Percentiles rank a stretch among this genome's conserved stretches.
Evolutionary conservation across 2,797 vertebrate genomes (phyloP).

Genomic region (Merluccius polli): DNA sequence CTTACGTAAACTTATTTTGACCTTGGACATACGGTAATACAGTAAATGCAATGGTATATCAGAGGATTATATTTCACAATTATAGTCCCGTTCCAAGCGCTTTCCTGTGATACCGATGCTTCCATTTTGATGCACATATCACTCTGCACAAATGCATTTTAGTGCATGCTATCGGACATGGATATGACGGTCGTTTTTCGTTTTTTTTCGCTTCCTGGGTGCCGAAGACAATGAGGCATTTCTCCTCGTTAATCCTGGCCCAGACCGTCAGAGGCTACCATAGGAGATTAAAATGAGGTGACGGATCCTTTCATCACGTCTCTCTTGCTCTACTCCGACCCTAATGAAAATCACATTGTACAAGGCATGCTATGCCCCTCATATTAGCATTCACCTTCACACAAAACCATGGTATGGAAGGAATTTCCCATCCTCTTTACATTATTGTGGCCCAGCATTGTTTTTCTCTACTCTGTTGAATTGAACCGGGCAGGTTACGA

Average conservation of each 20-base stretch:
- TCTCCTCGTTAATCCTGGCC: constrained; percentile 51
- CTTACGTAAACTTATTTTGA: neutral
- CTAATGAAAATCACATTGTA: constrained; percentile 57
- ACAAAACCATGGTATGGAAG: neutral
- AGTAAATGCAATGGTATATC: neutral
- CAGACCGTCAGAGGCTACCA: constrained; percentile 27
- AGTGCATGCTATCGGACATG: constrained; percentile 22
- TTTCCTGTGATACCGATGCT: neutral
- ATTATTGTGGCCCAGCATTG: neutral
- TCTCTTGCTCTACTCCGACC: constrained; percentile 37
- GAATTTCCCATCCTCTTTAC: neutral
- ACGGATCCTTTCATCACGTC: constrained; percentile 72
- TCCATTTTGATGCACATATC: constrained; percentile 25
- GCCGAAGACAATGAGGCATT: constrained; percentile 52
- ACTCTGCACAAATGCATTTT: constrained; percentile 58
- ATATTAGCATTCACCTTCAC: constrained; percentile 62
- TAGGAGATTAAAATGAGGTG: constrained; percentile 65
- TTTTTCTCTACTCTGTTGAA: neutral
- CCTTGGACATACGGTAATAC: neutral
- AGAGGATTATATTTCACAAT: neutral
- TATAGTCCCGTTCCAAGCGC: neutral
- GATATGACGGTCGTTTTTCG: neutral
- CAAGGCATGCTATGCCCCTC: constrained; percentile 50
- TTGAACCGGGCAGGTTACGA: neutral
- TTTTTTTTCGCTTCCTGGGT: constrained; percentile 33